Evolutionary conservation across 1,140 invertebrate genomes (phyloP), one percentile per base, ranked within the genome.

Genomic region (Centruroides vittatus): DNA sequence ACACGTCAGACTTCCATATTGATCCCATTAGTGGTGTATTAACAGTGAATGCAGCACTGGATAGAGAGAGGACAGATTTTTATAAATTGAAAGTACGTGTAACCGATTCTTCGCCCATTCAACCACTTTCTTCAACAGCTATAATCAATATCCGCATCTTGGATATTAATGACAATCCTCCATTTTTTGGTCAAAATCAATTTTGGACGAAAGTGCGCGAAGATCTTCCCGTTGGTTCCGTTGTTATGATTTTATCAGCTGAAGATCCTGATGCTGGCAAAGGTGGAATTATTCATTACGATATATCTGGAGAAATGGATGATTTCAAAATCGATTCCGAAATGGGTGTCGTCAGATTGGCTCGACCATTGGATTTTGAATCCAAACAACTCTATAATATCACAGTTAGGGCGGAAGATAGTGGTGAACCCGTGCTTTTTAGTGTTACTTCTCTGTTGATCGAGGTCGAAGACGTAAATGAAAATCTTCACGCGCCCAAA

Each of bases 91-190:
- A 82, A 50, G 83, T 96, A 23, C 77, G 85, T 47, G 93, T 92
- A 0, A 83, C 82, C 11, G 93, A 96, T 72, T 78, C 81, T 57
- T 47, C 72, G 69, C 4, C 57, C 47, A 67, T 75, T 8, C 59
- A 62, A 0, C 72, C 79, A 3, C 74, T 91, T 8, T 82, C 82
- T 64, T 82, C 86, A 0, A 86, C 89, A 61, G 87, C 89, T 3
- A 52, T 74, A 3, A 82, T 94, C 46, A 76, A 87, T 23, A 81
- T 95, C 13, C 79, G 80, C 3, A 83, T 96, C 0, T 84, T 89
- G 66, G 93, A 97, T 71, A 84, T 93, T 35, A 97, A 97, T 71
- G 93, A 97, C 73, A 92, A 93, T 69, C 79, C 86, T 0, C 93
- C 93, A 0, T 79, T 75, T 47, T 97, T 96, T 67, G 67, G 70